Evolutionary conservation across 2,888 invertebrate species (phyloP), one percentile per base, ranked within the genome.

Genomic region (Parnassius glacialis): DNA sequence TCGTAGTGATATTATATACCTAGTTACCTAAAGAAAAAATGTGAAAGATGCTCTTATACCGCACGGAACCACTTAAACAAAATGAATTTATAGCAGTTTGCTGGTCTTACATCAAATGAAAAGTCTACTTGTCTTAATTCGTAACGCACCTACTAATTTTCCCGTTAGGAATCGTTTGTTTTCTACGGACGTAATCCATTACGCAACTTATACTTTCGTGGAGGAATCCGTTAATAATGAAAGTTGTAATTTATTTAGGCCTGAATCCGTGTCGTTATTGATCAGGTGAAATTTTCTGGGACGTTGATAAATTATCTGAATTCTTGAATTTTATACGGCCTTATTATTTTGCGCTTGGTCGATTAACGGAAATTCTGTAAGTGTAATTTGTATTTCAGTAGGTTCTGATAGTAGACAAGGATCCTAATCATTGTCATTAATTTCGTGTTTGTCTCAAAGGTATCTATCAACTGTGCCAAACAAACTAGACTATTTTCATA

Each of bases 231-330:
- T 61, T 61, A 61, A 57, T 61, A 61, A 56, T 61, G 61, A 57
- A 61, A 61, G 56, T 61, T 57, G 61, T 61, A 57, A 57, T 57
- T 61, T 61, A 61, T 57, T 57, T 57, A 57, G 61, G 52, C 42
- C 51, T 10, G 57, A 53, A 62, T 75, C 74, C 59, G 75, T 74
- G 74, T 74, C 78, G 80, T 80, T 79, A 84, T 84, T 83, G 85
- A 87, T 85, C 81, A 79, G 79, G 69, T 65, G 71, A 78, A 81
- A 78, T 84, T 85, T 83, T 81, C 73, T 78, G 72, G 73, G 85
- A 86, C 86, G 73, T 78, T 87, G 87, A 87, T 85, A 73, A 83
- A 88, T 88, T 47, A 48, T 47, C 45, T 13, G 51, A 47, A 56
- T 61, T 57, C 61, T 45, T 25, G 54, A 55, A 48, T 60, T 54